Conservation (phyloP, 2,113 vertebrate genomes). For the Coptodon rendalli region DNA sequence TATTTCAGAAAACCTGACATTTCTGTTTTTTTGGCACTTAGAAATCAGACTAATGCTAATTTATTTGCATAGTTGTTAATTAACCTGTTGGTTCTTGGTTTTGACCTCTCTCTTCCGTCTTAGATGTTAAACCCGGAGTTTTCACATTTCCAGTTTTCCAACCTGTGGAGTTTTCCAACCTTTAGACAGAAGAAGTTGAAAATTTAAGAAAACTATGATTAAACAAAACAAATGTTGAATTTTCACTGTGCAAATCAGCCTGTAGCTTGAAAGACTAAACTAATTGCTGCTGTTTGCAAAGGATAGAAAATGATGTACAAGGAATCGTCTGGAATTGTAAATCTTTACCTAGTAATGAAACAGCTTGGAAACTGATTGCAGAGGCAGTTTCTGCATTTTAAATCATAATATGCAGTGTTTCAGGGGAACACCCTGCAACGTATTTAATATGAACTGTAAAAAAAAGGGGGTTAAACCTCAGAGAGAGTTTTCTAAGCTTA, state of each 20-base stretch:
- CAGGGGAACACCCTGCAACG: not conserved
- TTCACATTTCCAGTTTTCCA: not conserved
- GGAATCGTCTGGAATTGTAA: not conserved
- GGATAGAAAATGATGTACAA: not conserved
- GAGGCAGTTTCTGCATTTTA: not conserved
- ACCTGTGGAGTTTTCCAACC: not conserved
- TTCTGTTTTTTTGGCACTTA: not conserved
- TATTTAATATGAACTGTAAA: not conserved
- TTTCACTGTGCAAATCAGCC: not conserved
- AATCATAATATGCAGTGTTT: not conserved
- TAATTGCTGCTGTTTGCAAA: not conserved
- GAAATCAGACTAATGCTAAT: not conserved
- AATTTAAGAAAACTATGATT: not conserved
- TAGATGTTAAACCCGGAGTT: not conserved
- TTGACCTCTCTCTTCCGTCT: not conserved
- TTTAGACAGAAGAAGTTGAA: not conserved
- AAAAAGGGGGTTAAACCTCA: not conserved
- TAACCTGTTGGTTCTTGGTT: not conserved
- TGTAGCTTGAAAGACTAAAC: not conserved
- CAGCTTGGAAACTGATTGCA: not conserved
- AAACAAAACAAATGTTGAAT: not conserved
- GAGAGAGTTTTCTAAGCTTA: not conserved
- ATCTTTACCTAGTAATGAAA: not conserved
- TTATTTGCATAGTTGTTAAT: not conserved
- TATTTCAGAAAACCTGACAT: not conserved